Evolutionary conservation across 2,113 vertebrate species (phyloP).

Genomic region (Melanerpes aurifrons): DNA sequence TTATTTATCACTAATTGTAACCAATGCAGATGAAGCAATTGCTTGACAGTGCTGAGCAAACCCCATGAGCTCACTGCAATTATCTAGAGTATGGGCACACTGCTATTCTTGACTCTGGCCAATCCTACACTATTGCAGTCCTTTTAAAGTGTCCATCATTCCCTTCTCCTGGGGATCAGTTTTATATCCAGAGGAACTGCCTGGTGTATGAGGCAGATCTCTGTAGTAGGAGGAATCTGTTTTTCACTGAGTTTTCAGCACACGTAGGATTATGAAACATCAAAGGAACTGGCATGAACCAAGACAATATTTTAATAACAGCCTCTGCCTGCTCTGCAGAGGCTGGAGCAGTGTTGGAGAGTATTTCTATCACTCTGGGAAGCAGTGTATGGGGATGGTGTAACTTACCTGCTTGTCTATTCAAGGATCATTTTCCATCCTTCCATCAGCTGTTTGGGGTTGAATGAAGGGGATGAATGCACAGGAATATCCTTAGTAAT

Average conservation of each 20-base stretch:
- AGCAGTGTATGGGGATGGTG: neutral
- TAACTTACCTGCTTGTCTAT: neutral
- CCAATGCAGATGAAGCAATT: neutral
- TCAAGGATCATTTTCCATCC: neutral
- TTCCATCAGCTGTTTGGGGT: neutral
- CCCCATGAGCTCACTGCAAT: neutral
- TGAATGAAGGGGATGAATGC: neutral
- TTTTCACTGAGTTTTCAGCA: constrained; percentile 9
- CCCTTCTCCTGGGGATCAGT: neutral
- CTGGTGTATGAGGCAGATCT: neutral
- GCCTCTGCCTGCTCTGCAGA: neutral
- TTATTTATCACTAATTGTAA: neutral
- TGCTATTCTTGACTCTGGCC: neutral
- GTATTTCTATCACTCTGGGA: neutral
- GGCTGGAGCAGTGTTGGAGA: neutral
- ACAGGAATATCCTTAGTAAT: neutral
- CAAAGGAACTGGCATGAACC: neutral
- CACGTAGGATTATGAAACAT: neutral
- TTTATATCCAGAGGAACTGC: neutral
- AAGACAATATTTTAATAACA: neutral
- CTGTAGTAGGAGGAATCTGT: neutral
- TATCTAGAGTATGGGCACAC: neutral
- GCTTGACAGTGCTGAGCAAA: neutral
- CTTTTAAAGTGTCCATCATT: neutral
- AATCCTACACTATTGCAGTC: neutral